Evolutionary conservation across 2,797 vertebrate genomes (phyloP).

Genomic region (Siniperca scherzeri): DNA sequence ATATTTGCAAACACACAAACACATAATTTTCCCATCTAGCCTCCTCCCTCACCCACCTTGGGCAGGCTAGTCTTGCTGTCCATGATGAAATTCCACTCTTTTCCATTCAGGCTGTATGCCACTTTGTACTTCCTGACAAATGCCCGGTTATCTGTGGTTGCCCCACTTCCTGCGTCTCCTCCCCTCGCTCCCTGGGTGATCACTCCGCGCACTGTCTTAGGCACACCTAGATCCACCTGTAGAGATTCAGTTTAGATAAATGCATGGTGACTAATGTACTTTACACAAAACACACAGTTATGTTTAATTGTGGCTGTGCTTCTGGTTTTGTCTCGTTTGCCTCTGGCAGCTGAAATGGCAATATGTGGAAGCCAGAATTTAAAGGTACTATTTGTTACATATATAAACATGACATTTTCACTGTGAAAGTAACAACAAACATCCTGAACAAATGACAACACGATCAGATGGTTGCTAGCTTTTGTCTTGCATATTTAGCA

Average conservation of each 20-base stretch:
- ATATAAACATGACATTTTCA: slow-evolving; percentile 1
- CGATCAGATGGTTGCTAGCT: too few species aligned
- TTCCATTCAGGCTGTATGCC: slow-evolving; percentile 91
- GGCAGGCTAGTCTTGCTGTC: slow-evolving; percentile 92
- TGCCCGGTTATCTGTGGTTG: slow-evolving; percentile 89
- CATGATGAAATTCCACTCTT: slow-evolving; percentile 94
- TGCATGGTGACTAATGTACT: too few species aligned
- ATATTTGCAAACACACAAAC: not conserved
- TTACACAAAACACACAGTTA: not conserved
- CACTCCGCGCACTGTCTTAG: slow-evolving; percentile 90
- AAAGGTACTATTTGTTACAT: not conserved
- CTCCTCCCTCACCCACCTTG: slow-evolving; percentile 85
- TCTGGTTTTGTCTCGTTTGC: not conserved
- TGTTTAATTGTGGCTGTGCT: slow-evolving; percentile 1
- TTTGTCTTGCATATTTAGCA: not conserved
- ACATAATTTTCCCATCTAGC: accelerated
- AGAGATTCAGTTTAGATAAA: not conserved
- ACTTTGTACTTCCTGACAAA: slow-evolving; percentile 97
- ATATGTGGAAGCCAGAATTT: not conserved
- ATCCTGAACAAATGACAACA: not conserved
- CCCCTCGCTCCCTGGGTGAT: slow-evolving; percentile 96
- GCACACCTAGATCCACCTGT: slow-evolving; percentile 91
- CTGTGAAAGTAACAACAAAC: not conserved
- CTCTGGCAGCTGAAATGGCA: not conserved
- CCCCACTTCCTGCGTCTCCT: slow-evolving; percentile 88